phyloP scores from a whole-genome alignment of 2,797 vertebrate genomes.

The Liasis olivaceus region DNA sequence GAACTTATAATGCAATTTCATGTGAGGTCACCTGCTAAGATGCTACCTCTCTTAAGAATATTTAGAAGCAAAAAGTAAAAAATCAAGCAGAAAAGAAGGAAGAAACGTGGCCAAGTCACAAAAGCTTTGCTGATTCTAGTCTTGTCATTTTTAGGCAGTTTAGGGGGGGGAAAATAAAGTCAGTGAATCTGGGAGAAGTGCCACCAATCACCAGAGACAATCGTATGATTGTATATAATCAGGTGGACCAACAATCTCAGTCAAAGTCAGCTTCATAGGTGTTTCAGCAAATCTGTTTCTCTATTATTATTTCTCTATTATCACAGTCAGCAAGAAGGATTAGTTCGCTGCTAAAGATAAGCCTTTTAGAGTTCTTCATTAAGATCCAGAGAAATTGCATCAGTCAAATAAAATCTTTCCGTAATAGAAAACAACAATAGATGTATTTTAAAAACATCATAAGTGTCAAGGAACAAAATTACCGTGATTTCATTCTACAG shows the following conservation, averaged over 20 bases:
- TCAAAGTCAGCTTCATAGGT: not conserved
- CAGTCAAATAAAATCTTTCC: constrained; percentile 50
- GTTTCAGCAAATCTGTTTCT: constrained; percentile 54
- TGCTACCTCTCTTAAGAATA: not conserved
- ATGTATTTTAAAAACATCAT: constrained; percentile 29
- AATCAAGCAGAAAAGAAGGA: not conserved
- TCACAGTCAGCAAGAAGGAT: constrained; percentile 57
- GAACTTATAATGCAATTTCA: too few relatives aligned
- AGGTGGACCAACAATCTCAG: not conserved
- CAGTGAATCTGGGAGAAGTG: not conserved
- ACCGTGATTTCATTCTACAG: not conserved
- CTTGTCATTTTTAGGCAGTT: too few relatives aligned
- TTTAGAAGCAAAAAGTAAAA: not conserved
- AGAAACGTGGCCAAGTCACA: not conserved
- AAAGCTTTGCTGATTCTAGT: too few relatives aligned
- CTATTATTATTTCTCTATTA: constrained; percentile 57
- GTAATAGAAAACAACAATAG: constrained; percentile 16
- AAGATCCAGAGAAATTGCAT: constrained; percentile 47
- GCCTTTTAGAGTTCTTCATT: constrained; percentile 52
- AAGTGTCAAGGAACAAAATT: not conserved
- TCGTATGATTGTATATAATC: not conserved
- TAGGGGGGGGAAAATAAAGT: too few relatives aligned
- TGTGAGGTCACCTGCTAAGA: too few relatives aligned
- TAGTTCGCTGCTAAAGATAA: constrained; percentile 59
- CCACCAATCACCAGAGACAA: not conserved